Evolutionary conservation across 2,113 vertebrate genomes (phyloP), one percentile per base, ranked within the genome.

Genomic region (Todiramphus saurophagus): DNA sequence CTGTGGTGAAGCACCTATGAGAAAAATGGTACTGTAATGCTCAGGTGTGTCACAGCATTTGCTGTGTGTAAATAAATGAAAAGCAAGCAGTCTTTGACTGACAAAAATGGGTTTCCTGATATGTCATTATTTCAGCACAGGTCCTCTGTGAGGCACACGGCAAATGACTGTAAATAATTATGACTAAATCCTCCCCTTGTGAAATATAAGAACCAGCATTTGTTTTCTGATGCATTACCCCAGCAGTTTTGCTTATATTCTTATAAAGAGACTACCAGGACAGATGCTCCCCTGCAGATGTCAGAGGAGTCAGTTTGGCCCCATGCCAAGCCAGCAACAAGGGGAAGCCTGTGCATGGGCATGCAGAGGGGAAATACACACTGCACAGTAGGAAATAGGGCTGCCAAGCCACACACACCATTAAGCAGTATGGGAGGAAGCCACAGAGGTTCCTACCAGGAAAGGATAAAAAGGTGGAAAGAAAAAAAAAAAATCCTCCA

Each of bases 231-330:
- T 9, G 56, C 31, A 31, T 63, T 63, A 43, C 44, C 37, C 35
- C 13, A 20, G 37, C 60, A 63, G 60, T 60, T 91, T 20, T 37
- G 46, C 69, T 74, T 39, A 17, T 5, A 10, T 41, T 37, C 60
- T 37, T 60, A 11, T 3, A 37, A 81, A 81, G 73, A 69, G 50
- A 55, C 73, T 20, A 37, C 11, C 5, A 63, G 58, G 63, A 69
- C 75, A 92, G 90, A 91, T 83, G 88, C 33, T 76, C 30, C 59
- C 62, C 79, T 76, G 75, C 86, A 86, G 94, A 70, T 37, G n/a
- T 58, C 28, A 2, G 46, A 16, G 73, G 19, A n/a, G 46, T 53
- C 76, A 37, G 31, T 23, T 13, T 77, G 91, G 76, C 76, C 56
- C 43, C 2, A 0, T 1, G 24, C 35, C 86, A 68, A 46, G 16